phyloP scores from a whole-genome alignment of 2,113 vertebrate genomes.

The Syngnathus scovelli region DNA sequence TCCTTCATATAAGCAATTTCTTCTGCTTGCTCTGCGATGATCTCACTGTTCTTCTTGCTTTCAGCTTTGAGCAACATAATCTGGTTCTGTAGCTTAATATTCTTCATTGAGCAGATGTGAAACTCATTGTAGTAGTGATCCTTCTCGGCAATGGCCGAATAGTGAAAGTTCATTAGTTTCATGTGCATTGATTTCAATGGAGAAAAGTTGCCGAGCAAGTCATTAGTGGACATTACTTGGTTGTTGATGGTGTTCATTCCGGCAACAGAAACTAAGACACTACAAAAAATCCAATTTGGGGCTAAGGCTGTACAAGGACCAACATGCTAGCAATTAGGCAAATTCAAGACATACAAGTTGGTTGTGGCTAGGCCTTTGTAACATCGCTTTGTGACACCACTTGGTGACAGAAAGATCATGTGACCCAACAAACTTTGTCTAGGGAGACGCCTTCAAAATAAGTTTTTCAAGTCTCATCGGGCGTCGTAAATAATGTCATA shows the following conservation, averaged over 20 bases:
- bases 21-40: neutral
- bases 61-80: neutral
- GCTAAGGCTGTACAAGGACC: too few species aligned
- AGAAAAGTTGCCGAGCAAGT: neutral
- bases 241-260: neutral
- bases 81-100: slow-evolving; percentile 1
- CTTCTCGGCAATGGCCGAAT: slow-evolving; percentile 7
- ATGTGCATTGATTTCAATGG: slow-evolving; percentile 4
- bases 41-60: neutral
- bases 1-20: slow-evolving; percentile 3
- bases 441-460: neutral
- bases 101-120: neutral
- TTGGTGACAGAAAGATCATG: neutral
- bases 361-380: neutral
- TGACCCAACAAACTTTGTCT: too few species aligned
- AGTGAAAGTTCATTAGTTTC: slow-evolving; percentile 11
- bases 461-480: neutral
- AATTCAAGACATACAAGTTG: neutral
- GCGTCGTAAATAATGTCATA: neutral
- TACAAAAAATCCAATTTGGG: too few species aligned
- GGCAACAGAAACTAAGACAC: neutral
- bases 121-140: slow-evolving; percentile 6
- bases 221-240: neutral
- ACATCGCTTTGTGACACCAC: slow-evolving; percentile 4
- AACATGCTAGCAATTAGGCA: too few species aligned